These are phyloP conservation scores for Cottoperca gobio DNA, from an alignment of 2,797 vertebrate species.

Conservation along the genomic window DNA sequence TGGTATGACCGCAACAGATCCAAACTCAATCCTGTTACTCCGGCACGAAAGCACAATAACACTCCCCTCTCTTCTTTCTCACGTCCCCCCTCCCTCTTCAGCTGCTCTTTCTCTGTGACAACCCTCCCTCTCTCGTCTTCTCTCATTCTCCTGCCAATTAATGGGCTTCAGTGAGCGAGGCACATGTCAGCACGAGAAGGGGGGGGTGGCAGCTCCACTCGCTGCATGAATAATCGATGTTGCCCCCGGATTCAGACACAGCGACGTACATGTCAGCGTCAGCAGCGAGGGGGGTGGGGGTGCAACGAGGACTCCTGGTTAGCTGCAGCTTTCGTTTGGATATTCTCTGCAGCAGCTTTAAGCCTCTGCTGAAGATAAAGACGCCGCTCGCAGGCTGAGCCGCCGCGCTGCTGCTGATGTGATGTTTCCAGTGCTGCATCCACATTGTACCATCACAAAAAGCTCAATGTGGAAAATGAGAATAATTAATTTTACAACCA, in stretches of 20 bases:
- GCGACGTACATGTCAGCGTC: constrained; percentile 64
- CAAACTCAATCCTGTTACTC: constrained; percentile 53
- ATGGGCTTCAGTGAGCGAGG: constrained; percentile 80
- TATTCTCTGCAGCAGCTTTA: constrained; percentile 18
- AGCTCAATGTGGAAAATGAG: too few species aligned
- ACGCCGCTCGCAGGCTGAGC: not conserved
- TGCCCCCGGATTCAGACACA: constrained; percentile 76
- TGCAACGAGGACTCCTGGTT: constrained; percentile 23
- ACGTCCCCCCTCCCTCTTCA: constrained; percentile 36
- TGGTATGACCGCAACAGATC: constrained; percentile 18
- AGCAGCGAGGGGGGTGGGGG: constrained; percentile 3
- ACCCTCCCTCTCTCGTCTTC: too few species aligned
- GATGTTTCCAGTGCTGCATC: too few species aligned
- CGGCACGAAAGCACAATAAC: constrained; percentile 11
- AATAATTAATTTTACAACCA: too few species aligned
- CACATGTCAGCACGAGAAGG: constrained; percentile 76
- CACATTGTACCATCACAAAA: too few species aligned
- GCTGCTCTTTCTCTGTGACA: constrained; percentile 43
- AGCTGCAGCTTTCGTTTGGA: constrained; percentile 18
- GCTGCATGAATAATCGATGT: constrained; percentile 91
- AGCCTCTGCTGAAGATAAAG: constrained; percentile 24
- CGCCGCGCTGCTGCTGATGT: not conserved
- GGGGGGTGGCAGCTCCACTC: constrained; percentile 56
- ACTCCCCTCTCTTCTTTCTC: constrained; percentile 42
- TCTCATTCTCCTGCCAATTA: constrained; percentile 80